phyloP scores from a whole-genome alignment of 2,888 invertebrate genomes.

The Cephus nigrinus region DNA sequence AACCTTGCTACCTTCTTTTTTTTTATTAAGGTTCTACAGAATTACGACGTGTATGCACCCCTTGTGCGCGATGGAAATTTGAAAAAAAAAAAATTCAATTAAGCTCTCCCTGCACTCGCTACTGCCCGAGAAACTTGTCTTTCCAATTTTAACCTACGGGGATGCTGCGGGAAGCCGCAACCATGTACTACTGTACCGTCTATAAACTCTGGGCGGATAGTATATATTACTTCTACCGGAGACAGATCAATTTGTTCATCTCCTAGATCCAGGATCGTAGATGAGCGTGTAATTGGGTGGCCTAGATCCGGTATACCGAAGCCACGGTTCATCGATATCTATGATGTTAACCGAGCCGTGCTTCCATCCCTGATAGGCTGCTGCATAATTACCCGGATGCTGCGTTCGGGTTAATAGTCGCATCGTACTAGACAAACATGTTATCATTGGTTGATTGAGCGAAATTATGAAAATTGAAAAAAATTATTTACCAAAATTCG shows the following conservation, averaged over 20 bases:
- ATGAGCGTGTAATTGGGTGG: constrained; percentile 60
- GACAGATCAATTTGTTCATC: constrained; percentile 59
- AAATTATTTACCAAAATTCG: not conserved
- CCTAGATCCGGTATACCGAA: constrained; percentile 44
- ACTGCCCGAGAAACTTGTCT: not conserved
- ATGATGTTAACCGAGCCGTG: constrained; percentile 56
- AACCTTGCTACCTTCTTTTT: not conserved
- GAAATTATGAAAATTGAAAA: not conserved
- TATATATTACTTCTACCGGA: constrained; percentile 8
- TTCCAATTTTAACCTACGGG: not conserved
- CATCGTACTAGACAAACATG: constrained; percentile 51
- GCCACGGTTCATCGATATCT: constrained; percentile 53
- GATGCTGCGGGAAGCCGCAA: not conserved
- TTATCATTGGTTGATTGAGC: constrained; percentile 44
- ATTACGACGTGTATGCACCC: not conserved
- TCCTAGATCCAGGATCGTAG: constrained; percentile 55
- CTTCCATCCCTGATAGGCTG: constrained; percentile 50
- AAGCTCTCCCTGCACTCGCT: not conserved
- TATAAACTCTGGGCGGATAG: not conserved
- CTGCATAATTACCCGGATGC: constrained; percentile 54
- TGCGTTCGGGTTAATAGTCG: constrained; percentile 46
- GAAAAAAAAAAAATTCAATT: not conserved
- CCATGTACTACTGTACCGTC: not conserved
- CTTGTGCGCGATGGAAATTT: not conserved
- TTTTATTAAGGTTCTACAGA: not conserved